phyloP scores from a whole-genome alignment of 2,888 invertebrate genomes.

The Chymomyza fuscimana region DNA sequence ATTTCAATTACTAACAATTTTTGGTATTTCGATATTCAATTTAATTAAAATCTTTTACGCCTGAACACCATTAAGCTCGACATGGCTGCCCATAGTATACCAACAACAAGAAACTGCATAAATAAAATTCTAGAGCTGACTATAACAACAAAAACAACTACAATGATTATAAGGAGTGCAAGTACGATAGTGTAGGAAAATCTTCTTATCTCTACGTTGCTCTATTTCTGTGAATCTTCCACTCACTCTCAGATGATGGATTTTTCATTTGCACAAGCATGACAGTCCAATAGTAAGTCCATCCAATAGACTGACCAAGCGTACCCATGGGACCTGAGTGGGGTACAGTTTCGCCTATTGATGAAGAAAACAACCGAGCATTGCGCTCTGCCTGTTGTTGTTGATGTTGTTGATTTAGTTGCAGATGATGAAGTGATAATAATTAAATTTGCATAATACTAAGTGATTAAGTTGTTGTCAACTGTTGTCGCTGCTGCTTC shows the following conservation, averaged over 20 bases:
- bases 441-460: constrained; percentile 74
- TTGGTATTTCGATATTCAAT: too few species aligned
- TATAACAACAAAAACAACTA: background rate
- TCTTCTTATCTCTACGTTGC: background rate
- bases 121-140: background rate
- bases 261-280: constrained; percentile 45
- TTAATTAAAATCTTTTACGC: too few species aligned
- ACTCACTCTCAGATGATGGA: background rate
- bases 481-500: constrained; percentile 38
- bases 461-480: constrained; percentile 74
- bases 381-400: constrained; percentile 2
- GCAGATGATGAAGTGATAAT: constrained; percentile 73
- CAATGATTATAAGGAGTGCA: background rate
- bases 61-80: too few species aligned
- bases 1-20: too few species aligned
- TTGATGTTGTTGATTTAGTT: constrained; percentile 42
- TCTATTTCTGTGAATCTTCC: background rate
- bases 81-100: too few species aligned
- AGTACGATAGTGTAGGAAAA: background rate
- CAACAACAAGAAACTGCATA: background rate
- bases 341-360: background rate
- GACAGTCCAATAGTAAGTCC: constrained; percentile 40
- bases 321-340: background rate
- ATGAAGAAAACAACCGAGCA: constrained; percentile 27
- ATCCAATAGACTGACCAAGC: background rate